These are phyloP conservation scores for Musca domestica DNA, from an alignment of 1,140 invertebrate genomes.

Conservation along the genomic window DNA sequence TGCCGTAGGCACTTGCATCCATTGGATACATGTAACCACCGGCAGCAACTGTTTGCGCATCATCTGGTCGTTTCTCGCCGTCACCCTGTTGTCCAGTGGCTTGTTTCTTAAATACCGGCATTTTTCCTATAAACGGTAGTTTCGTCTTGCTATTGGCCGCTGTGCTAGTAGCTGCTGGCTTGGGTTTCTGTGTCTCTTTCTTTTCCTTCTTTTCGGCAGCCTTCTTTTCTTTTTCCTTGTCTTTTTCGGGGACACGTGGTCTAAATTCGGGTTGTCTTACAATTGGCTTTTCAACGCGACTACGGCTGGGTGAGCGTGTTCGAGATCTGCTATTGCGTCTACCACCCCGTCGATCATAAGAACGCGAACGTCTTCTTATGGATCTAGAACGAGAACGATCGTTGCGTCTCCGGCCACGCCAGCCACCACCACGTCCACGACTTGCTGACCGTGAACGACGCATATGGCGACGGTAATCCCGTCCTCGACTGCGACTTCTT, in stretches of 20 bases:
- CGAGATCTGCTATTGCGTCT: slow-evolving; percentile 33
- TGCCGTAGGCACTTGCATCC: slow-evolving; percentile 25
- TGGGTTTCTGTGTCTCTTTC: slow-evolving; percentile 51
- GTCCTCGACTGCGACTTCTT: slow-evolving; percentile 42
- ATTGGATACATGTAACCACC: neutral
- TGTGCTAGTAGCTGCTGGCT: slow-evolving; percentile 19
- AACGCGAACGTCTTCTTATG: slow-evolving; percentile 26
- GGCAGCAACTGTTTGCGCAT: neutral
- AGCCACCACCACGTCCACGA: slow-evolving; percentile 29
- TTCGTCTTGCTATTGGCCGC: slow-evolving; percentile 48
- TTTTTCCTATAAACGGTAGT: slow-evolving; percentile 67
- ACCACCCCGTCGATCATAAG: slow-evolving; percentile 31
- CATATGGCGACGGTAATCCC: slow-evolving; percentile 28
- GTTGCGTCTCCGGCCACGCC: slow-evolving; percentile 32
- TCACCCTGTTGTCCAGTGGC: slow-evolving; percentile 23
- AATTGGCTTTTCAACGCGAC: slow-evolving; percentile 44
- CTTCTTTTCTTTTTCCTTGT: slow-evolving; percentile 24
- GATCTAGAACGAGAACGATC: slow-evolving; percentile 32
- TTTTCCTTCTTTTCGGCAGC: slow-evolving; percentile 47
- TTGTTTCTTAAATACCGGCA: slow-evolving; percentile 68
- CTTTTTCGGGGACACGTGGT: slow-evolving; percentile 34
- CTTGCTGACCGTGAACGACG: slow-evolving; percentile 32
- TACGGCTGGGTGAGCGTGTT: slow-evolving; percentile 25
- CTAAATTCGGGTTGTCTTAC: slow-evolving; percentile 50
- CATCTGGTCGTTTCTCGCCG: slow-evolving; percentile 25